A percentile compares a stretch with the other conserved stretches of the same genome.
Conservation (phyloP, 2,113 vertebrate genomes). For the Engraulis encrasicolus region DNA sequence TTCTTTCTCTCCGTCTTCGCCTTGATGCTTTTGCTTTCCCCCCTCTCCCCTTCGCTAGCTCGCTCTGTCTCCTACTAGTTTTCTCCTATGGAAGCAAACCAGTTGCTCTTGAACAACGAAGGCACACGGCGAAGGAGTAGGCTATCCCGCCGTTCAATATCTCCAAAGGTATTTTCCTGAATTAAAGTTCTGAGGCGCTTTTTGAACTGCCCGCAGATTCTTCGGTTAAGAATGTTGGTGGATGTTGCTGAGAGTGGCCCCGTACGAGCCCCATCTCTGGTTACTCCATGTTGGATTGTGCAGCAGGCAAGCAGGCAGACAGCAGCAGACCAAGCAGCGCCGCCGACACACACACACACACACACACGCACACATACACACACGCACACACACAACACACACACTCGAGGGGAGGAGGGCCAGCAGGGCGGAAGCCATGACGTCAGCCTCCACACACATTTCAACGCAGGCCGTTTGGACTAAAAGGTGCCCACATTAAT, state of each 20-base stretch:
- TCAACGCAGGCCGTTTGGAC: slow-evolving; percentile 19
- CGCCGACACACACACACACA: slow-evolving; percentile 46
- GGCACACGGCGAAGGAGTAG: slow-evolving; percentile 44
- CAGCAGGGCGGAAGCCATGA: slow-evolving; percentile 78
- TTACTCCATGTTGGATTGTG: slow-evolving; percentile 88
- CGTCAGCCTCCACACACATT: slow-evolving; percentile 60
- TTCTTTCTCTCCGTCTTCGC: slow-evolving; percentile 31
- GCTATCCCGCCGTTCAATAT: not conserved
- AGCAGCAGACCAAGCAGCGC: slow-evolving; percentile 41
- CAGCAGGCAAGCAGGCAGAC: slow-evolving; percentile 46
- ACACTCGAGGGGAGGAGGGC: slow-evolving; percentile 28
- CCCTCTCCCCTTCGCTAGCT: slow-evolving; percentile 50
- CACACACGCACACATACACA: no score
- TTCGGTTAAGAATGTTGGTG: slow-evolving; percentile 45
- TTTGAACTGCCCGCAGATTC: not conserved
- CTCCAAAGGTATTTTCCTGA: not conserved
- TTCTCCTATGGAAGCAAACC: slow-evolving; percentile 59
- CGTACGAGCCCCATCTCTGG: slow-evolving; percentile 86
- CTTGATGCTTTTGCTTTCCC: slow-evolving; percentile 64
- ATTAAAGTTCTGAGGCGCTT: not conserved
- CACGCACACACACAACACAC: slow-evolving; percentile 50
- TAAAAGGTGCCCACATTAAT: not conserved
- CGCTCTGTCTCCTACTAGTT: slow-evolving; percentile 49
- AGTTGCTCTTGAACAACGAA: slow-evolving; percentile 58
- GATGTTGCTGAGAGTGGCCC: slow-evolving; percentile 79